Evolutionary conservation across 2,113 vertebrate genomes (phyloP).

Genomic region (Melanotaenia duboulayi): DNA sequence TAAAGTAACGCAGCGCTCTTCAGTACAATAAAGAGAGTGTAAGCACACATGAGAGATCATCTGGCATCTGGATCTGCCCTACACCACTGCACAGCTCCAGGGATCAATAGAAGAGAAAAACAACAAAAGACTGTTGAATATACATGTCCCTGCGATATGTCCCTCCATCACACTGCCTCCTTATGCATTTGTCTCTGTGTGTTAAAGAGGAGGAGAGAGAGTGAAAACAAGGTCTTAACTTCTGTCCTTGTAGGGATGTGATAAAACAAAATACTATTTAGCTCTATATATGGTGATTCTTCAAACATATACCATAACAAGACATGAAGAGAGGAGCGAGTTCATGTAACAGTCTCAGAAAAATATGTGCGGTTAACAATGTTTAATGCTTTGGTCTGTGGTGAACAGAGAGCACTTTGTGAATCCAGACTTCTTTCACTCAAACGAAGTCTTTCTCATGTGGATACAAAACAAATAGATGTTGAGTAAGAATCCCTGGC

Average conservation of each 20-base stretch:
- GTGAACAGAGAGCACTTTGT: conserved; percentile 38
- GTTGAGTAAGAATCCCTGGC: conserved; percentile 56
- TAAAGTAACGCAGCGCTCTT: conserved; percentile 26
- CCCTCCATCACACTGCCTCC: neutral
- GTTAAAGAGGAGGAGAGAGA: conserved; percentile 13
- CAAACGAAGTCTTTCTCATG: conserved; percentile 35
- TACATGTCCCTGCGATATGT: neutral
- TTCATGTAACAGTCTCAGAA: conserved; percentile 20
- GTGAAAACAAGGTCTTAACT: conserved; percentile 11
- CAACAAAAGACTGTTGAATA: conserved; percentile 17
- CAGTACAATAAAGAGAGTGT: conserved; percentile 16
- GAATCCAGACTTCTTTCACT: conserved; percentile 18
- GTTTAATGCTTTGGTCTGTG: conserved; percentile 26
- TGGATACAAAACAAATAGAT: conserved; percentile 55
- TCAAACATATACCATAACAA: conserved; percentile 34
- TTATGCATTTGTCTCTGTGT: conserved; percentile 4
- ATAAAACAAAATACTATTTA: conserved; percentile 35
- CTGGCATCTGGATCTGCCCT: conserved; percentile 18
- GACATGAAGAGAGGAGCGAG: conserved; percentile 10
- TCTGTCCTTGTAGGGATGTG: conserved; percentile 55
- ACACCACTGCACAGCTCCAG: neutral
- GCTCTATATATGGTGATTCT: conserved; percentile 49
- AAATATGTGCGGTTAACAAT: conserved; percentile 9
- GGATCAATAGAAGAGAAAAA: conserved; percentile 35
- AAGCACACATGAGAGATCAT: conserved; percentile 23